Conservation (phyloP, 2,797 vertebrate genomes). For the Sparidentex hasta region DNA sequence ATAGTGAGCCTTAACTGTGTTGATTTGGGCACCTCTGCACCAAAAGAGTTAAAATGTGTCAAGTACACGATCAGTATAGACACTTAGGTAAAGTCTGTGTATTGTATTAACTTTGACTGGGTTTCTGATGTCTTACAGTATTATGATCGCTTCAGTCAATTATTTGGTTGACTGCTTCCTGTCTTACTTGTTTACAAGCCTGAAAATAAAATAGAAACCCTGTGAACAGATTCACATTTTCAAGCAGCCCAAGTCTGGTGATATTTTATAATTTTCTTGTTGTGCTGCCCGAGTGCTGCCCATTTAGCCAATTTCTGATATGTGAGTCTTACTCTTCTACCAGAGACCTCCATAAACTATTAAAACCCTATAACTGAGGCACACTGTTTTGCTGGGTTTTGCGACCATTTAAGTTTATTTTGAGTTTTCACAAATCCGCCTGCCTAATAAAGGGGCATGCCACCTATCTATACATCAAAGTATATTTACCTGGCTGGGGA, state of each 20-base stretch:
- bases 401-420: background rate
- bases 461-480: background rate
- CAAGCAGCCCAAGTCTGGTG: background rate
- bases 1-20: background rate
- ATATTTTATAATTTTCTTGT: background rate
- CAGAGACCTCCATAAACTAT: background rate
- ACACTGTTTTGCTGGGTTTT: background rate
- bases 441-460: background rate
- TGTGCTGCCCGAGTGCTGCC: background rate
- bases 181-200: constrained; percentile 15
- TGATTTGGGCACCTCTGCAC: background rate
- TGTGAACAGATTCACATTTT: background rate
- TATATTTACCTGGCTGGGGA: too few relatives aligned
- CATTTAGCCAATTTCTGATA: background rate
- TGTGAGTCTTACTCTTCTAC: background rate
- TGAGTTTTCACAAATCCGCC: background rate
- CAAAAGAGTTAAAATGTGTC: background rate
- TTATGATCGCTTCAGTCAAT: background rate
- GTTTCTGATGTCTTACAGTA: constrained; percentile 8
- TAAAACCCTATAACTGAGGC: background rate
- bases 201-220: constrained; percentile 2
- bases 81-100: background rate
- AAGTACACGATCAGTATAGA: background rate
- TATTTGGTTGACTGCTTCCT: constrained; percentile 17
- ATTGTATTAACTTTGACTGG: background rate